Evolutionary conservation across 2,113 vertebrate genomes (phyloP).

Genomic region (Corythaixoides concolor): DNA sequence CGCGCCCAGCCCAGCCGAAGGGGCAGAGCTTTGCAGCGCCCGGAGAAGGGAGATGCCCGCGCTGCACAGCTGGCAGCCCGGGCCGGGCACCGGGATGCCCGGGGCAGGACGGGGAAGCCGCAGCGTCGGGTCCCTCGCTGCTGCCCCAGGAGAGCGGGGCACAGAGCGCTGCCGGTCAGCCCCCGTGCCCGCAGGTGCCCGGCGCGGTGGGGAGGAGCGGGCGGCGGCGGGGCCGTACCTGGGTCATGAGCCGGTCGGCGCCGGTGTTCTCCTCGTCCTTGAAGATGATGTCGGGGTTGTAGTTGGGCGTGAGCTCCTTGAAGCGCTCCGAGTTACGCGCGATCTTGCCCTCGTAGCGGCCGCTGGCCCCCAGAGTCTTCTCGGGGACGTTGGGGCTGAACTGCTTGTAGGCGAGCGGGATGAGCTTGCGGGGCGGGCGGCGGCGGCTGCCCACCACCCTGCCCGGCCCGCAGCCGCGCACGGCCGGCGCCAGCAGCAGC

Average conservation of each 20-base stretch:
- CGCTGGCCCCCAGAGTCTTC: slow-evolving; percentile 96
- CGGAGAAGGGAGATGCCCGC: not conserved
- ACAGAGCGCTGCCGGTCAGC: not conserved
- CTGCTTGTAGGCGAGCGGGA: slow-evolving; percentile 92
- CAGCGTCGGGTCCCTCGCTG: not conserved
- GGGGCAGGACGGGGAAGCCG: not conserved
- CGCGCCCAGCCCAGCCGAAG: not conserved
- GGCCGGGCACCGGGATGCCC: not conserved
- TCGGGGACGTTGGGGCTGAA: slow-evolving; percentile 95
- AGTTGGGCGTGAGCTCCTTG: slow-evolving; percentile 95
- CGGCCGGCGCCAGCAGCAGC: slow-evolving; percentile 82
- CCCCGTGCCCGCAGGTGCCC: not conserved
- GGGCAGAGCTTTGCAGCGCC: not conserved
- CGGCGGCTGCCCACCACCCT: slow-evolving; percentile 93
- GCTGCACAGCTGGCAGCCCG: not conserved
- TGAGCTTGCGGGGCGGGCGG: slow-evolving; percentile 89
- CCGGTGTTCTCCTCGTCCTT: slow-evolving; percentile 99
- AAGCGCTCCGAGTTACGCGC: slow-evolving; percentile 92
- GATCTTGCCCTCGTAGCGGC: slow-evolving; percentile 94
- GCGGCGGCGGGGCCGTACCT: slow-evolving; percentile 78
- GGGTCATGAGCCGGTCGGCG: slow-evolving; percentile 96
- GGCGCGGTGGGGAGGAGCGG: not conserved
- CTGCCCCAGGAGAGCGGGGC: not conserved
- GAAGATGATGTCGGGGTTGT: slow-evolving; percentile 98
- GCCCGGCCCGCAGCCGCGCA: slow-evolving; percentile 93